phyloP scores from a whole-genome alignment of 2,888 invertebrate genomes.

The Trissonchulus latispiculum region DNA sequence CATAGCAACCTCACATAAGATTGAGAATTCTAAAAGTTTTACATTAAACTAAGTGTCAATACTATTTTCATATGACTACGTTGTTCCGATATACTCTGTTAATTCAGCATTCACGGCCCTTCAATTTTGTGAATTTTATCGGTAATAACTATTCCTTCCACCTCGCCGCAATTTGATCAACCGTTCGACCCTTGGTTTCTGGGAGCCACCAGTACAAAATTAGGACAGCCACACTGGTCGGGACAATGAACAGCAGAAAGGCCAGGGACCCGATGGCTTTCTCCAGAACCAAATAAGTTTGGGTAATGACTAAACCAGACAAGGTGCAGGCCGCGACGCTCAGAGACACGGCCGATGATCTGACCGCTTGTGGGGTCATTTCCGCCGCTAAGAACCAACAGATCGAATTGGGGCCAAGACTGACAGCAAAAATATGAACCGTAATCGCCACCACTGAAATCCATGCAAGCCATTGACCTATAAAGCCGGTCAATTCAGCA shows the following conservation, averaged over 20 bases:
- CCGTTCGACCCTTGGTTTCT: conserved; percentile 90
- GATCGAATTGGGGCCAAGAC: conserved; percentile 22
- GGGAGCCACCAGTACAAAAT: conserved; percentile 62
- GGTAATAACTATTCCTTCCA: no score
- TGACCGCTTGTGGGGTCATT: conserved; percentile 17
- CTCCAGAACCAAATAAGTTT: background rate
- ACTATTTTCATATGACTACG: no score
- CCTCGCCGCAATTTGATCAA: conserved; percentile 67
- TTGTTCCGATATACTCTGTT: no score
- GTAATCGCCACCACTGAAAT: background rate
- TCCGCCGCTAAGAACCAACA: conserved; percentile 21
- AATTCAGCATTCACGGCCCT: no score
- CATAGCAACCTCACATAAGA: no score
- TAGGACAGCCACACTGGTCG: background rate
- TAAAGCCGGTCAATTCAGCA: no score
- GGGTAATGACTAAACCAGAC: background rate
- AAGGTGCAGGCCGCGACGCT: background rate
- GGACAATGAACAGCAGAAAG: conserved; percentile 16
- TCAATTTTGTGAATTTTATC: no score
- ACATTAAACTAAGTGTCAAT: no score
- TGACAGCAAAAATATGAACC: conserved; percentile 16
- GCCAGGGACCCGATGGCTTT: background rate
- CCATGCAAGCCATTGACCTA: background rate
- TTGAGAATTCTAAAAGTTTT: no score
- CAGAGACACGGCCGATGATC: conserved; percentile 7